Evolutionary conservation across 2,888 invertebrate species (phyloP).

Genomic region (Eupithecia tripunctaria): DNA sequence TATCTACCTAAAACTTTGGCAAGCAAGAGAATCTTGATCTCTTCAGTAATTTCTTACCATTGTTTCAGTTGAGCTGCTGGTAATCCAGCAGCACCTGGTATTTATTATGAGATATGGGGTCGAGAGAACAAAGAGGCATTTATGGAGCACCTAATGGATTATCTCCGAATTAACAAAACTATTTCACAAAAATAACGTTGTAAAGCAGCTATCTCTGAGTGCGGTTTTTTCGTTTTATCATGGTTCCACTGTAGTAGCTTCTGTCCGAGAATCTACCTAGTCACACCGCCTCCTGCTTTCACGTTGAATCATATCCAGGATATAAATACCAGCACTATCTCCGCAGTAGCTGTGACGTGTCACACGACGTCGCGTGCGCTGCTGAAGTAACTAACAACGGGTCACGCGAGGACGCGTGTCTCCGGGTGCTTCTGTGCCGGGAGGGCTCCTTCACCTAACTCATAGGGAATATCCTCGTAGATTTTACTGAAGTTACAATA

Average conservation of each 20-base stretch:
- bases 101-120: too few relatives aligned
- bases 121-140: background rate
- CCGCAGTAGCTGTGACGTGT: slow-evolving; percentile 27
- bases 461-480: slow-evolving; percentile 25
- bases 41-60: background rate
- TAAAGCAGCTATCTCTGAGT: background rate
- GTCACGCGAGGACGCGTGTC: slow-evolving; percentile 33
- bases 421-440: slow-evolving; percentile 27
- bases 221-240: background rate
- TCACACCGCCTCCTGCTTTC: background rate
- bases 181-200: background rate
- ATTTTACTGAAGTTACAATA: background rate
- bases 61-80: background rate
- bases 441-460: slow-evolving; percentile 31
- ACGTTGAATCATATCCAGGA: slow-evolving; percentile 13
- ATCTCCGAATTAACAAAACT: background rate
- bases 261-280: background rate
- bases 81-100: background rate
- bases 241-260: background rate
- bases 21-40: background rate
- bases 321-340: slow-evolving; percentile 23
- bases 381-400: slow-evolving; percentile 23
- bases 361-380: slow-evolving; percentile 33
- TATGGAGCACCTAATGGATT: background rate
- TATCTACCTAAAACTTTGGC: background rate